Evolutionary conservation across 2,888 invertebrate genomes (phyloP), one percentile per base, ranked within the genome.

Genomic region (Andrena camellia): DNA sequence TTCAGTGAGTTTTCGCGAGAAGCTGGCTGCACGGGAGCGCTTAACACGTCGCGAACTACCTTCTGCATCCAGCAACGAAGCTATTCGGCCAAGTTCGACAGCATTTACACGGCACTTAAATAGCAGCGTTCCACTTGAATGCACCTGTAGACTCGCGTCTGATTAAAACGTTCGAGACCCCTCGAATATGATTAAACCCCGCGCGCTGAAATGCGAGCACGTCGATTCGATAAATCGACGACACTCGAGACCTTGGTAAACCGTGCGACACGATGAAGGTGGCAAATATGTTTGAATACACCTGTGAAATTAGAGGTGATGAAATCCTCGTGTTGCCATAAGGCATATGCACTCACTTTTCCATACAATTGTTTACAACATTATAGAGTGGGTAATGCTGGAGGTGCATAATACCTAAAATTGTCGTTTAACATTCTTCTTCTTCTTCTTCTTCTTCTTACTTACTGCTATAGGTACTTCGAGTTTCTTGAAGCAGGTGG

Each of bases 161-260:
- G 64, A 73, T 77, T 73, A 60, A 73, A 59, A 64, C 8, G 70
- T 48, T 60, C 10, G 70, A 13, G 17, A 7, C 29, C 13, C 6
- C 13, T 59, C 13, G 29, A 7, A 13, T n/a, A 26, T 59, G 42
- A 60, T 70, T 59, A 29, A 57, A 50, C 50, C 5, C 66, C 5
- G 10, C 2, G 50, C 7, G 20, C 7, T 52, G 52, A 8, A 52
- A 52, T 52, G 52, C 52, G 20, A 52, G 8, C 8, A 17, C 52
- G 52, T 52, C 20, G 52, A 52, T 20, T 20, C n/a, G 52, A 52
- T 8, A 20, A 20, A 52, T 20, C 20, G 20, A 20, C 20, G 20
- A 20, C 52, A 20, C 20, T n/a, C 20, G 52, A 20, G 42, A 17
- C 42, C 17, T 17, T 42, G 17, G 42, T 1, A 5, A 42, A 17